phyloP scores from a whole-genome alignment of 1,140 invertebrate species.

The Lepidurus apus region DNA sequence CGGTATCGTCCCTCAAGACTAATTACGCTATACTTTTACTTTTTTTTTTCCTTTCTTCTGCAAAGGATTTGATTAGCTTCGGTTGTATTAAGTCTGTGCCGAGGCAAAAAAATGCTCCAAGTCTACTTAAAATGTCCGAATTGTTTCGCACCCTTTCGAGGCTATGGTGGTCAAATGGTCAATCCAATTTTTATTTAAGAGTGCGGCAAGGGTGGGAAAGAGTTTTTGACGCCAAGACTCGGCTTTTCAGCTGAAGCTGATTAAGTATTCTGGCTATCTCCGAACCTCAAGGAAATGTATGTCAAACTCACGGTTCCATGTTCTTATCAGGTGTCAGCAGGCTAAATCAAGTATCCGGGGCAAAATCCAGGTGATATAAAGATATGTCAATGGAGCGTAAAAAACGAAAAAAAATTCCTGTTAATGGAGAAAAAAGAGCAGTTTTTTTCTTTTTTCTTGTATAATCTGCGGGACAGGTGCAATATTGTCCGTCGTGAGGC shows the following conservation, averaged over 20 bases:
- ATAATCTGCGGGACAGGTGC: conserved; percentile 2
- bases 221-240: neutral
- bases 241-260: neutral
- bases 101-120: neutral
- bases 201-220: neutral
- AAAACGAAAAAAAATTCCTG: neutral
- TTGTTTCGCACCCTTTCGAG: neutral
- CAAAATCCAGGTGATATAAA: neutral
- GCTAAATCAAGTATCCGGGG: neutral
- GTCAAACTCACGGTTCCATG: neutral
- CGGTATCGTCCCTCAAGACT: neutral
- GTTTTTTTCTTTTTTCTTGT: neutral
- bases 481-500: neutral
- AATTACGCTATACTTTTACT: neutral
- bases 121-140: too few species aligned
- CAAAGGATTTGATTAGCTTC: conserved; percentile 15
- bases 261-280: neutral
- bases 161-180: neutral
- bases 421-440: neutral
- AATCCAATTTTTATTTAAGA: conserved; percentile 4
- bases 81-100: neutral
- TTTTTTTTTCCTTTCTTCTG: too few species aligned
- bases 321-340: conserved; percentile 18
- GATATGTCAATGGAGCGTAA: neutral
- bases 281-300: neutral